Evolutionary conservation across 2,888 invertebrate species (phyloP).

Genomic region (Anodontia alba): DNA sequence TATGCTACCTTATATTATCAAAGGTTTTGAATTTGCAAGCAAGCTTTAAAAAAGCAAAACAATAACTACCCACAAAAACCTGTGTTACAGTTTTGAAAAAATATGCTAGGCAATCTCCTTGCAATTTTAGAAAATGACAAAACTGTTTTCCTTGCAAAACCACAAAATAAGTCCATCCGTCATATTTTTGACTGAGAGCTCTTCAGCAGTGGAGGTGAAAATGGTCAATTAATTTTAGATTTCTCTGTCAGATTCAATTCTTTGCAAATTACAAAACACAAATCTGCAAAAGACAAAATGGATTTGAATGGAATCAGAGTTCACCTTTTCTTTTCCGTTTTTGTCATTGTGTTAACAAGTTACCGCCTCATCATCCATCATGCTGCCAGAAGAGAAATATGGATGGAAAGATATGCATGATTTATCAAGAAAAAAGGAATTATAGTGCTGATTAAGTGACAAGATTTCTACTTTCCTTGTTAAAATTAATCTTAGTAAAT

Average conservation of each 20-base stretch:
- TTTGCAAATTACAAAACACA: constrained; percentile 31
- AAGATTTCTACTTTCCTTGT: constrained; percentile 10
- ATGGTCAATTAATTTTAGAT: constrained; percentile 28
- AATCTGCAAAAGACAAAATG: constrained; percentile 15
- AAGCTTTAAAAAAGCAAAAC: too few relatives aligned
- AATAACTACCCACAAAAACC: too few relatives aligned
- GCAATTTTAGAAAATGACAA: neutral
- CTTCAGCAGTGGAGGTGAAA: constrained; percentile 26
- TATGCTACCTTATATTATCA: too few relatives aligned
- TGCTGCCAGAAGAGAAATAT: neutral
- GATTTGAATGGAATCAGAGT: constrained; percentile 12
- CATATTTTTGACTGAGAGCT: constrained; percentile 22
- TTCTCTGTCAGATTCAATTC: constrained; percentile 26
- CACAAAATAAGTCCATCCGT: neutral
- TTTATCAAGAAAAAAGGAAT: constrained; percentile 22
- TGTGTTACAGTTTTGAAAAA: too few relatives aligned
- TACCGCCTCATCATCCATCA: constrained; percentile 52
- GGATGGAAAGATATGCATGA: constrained; percentile 20
- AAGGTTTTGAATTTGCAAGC: too few relatives aligned
- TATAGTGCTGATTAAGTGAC: constrained; percentile 21
- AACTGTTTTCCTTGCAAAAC: neutral
- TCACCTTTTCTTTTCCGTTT: constrained; percentile 27
- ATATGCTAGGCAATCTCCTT: too few relatives aligned
- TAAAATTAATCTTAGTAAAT: constrained; percentile 13
- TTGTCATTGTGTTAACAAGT: constrained; percentile 63